Base-by-base conservation (phyloP, 2,888 invertebrate genomes). In the Melieria picta region DNA sequence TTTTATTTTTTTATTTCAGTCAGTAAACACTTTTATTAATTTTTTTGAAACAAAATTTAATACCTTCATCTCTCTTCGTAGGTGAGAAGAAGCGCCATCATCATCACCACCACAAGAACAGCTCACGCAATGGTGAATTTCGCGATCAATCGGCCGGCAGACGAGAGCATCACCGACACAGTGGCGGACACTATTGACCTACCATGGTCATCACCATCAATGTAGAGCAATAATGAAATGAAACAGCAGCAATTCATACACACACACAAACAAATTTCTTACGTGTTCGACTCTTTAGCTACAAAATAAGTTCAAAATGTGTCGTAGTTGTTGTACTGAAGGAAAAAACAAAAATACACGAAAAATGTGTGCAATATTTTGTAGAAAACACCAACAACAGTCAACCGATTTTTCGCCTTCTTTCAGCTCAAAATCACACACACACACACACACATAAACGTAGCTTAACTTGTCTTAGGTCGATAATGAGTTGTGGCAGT, bases 151-250 rank as follows among this genome's bases (percentile, higher is more conserved):
- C 85, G 72, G 83, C 84, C 84, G 83, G 83, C 47, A 81, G 87
- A 66, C 83, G 86, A 63, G 86, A 87, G 13, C 86, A 87, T 79
- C 86, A 87, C 76, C 80, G 86, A 75, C 86, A 87, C 65, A 86
- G 83, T 71, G 84, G 84, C 47, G 83, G 84, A 77, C 86, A 87
- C 77, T 87, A 87, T 84, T 87, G 86, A 87, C 85, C 85, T 79
- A 85, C 86, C 77, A 86, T 86, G 87, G 81, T 87, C 77, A 86
- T 87, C 68, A 87, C 87, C 79, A 87, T 87, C 75, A 87, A 87
- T 77, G 82, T 87, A 83, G 87, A 87, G 79, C 82, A 86, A 78
- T 81, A 80, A 78, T 78, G 70, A 70, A 75, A 74, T 76, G 71
- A 69, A 48, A 52, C 65, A 61, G 61, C n/a, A n/a, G 42, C 48